phyloP scores from a whole-genome alignment of 1,140 invertebrate species.

The Diorhabda carinulata region DNA sequence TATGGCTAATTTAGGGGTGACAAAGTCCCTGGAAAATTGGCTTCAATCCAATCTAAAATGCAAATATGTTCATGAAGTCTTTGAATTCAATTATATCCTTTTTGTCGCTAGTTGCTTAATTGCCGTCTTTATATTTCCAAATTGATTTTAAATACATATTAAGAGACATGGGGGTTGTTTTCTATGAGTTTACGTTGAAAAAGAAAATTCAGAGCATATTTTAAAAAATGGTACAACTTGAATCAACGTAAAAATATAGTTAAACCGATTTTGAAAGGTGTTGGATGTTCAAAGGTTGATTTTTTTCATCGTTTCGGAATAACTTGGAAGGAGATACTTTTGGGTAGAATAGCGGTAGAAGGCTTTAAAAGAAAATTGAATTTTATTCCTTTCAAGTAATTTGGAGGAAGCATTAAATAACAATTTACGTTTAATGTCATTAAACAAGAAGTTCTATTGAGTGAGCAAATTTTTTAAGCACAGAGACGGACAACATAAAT shows the following conservation, averaged over 20 bases:
- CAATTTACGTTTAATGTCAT: neutral
- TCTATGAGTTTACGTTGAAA: no score
- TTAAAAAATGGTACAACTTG: no score
- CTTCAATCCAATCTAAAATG: conserved; percentile 41
- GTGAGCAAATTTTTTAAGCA: neutral
- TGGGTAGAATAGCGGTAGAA: neutral
- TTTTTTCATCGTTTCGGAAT: no score
- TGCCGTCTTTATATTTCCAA: conserved; percentile 10
- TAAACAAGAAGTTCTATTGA: neutral
- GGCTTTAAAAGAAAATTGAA: neutral
- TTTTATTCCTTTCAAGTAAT: conserved; percentile 3
- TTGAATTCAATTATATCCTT: conserved; percentile 29
- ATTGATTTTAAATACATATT: conserved; percentile 4
- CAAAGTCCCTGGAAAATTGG: conserved; percentile 39
- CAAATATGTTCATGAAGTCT: conserved; percentile 32
- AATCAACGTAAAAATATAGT: no score
- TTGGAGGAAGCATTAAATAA: conserved; percentile 3
- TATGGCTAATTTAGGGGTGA: conserved; percentile 28
- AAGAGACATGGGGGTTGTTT: no score
- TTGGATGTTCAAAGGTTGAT: no score
- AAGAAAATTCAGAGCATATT: no score
- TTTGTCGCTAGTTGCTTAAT: conserved; percentile 23
- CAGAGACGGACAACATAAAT: neutral
- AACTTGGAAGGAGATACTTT: no score
- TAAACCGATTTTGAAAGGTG: no score